These are phyloP conservation scores for Melanostoma mellinum DNA, from an alignment of 2,888 invertebrate species.

Conservation along the genomic window DNA sequence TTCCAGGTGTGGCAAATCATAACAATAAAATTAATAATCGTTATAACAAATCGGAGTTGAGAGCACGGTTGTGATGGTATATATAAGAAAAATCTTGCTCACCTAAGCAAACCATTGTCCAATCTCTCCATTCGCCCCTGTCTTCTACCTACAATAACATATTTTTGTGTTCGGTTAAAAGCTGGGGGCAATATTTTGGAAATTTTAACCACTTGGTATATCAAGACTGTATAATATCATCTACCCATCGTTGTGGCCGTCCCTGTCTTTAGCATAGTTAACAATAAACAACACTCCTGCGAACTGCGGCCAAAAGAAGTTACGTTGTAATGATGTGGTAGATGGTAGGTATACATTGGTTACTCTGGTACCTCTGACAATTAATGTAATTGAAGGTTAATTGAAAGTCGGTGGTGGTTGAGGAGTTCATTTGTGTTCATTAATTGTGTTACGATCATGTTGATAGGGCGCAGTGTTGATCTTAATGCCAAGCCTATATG, in stretches of 20 bases:
- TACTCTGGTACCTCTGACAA: conserved; percentile 32
- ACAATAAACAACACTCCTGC: conserved; percentile 22
- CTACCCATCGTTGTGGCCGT: conserved; percentile 14
- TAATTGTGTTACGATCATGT: conserved; percentile 57
- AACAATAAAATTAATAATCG: conserved; percentile 68
- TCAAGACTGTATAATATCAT: neutral
- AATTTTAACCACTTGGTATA: conserved; percentile 15
- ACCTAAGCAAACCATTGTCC: neutral
- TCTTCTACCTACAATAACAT: neutral
- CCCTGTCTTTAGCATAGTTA: conserved; percentile 6
- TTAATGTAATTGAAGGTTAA: conserved; percentile 71
- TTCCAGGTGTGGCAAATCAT: conserved; percentile 71
- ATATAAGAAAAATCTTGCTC: conserved; percentile 17
- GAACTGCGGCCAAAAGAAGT: conserved; percentile 13
- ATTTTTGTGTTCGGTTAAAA: conserved; percentile 3
- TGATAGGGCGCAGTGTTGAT: conserved; percentile 13
- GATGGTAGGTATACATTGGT: neutral
- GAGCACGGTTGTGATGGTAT: conserved; percentile 24
- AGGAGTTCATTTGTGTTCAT: conserved; percentile 60
- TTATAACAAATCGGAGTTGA: conserved; percentile 63
- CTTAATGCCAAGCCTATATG: conserved; percentile 32
- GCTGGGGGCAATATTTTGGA: conserved; percentile 31
- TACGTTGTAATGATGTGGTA: conserved; percentile 2
- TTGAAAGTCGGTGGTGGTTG: conserved; percentile 60
- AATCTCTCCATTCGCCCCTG: neutral